Percentiles rank a stretch among this genome's conserved stretches.
Evolutionary conservation across 2,113 vertebrate species (phyloP).

Genomic region (Laticauda colubrina): DNA sequence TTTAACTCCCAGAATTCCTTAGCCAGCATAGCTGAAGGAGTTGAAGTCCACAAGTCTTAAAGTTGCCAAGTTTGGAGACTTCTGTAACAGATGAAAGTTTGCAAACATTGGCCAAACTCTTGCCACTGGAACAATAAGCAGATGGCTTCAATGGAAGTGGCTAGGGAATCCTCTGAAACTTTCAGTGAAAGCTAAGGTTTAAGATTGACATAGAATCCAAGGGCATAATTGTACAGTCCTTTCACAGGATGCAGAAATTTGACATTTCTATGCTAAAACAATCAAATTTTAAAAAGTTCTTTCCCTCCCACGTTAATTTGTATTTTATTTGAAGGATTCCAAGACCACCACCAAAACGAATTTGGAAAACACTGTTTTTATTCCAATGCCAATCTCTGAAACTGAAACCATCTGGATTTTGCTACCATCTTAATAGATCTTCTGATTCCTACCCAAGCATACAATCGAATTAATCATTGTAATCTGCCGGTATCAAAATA

Average conservation of each 20-base stretch:
- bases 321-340: background rate
- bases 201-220: background rate
- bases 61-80: too few species aligned
- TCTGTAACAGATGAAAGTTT: too few species aligned
- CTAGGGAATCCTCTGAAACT: background rate
- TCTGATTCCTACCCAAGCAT: background rate
- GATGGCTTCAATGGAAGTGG: background rate
- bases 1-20: too few species aligned
- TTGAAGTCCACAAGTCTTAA: too few species aligned
- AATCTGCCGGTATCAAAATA: background rate
- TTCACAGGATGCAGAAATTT: background rate
- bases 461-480: background rate
- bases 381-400: background rate
- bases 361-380: background rate
- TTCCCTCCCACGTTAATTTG: background rate
- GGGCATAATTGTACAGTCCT: too few species aligned
- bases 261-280: background rate
- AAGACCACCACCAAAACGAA: background rate
- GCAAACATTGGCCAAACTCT: background rate
- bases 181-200: background rate
- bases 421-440: background rate
- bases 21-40: too few species aligned
- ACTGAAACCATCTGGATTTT: background rate
- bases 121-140: background rate
- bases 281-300: background rate